These are phyloP conservation scores for Odontamblyopus lacepedii DNA, from an alignment of 2,797 vertebrate genomes.

Conservation along the genomic window DNA sequence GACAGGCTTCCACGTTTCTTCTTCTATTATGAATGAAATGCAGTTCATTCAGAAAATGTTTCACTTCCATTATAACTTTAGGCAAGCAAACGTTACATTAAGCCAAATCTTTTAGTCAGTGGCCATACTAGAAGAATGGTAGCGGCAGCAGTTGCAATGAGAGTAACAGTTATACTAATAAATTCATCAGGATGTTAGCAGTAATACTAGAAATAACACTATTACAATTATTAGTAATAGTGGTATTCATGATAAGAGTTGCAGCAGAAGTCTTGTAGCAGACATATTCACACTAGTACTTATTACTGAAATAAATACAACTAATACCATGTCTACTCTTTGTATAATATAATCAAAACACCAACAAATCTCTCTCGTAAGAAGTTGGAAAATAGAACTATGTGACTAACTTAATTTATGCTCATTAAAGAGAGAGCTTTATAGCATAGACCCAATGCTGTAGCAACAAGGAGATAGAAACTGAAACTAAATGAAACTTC, in stretches of 20 bases:
- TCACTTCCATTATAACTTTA: neutral
- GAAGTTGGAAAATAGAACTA: neutral
- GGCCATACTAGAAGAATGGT: neutral
- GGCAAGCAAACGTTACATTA: neutral
- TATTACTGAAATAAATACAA: neutral
- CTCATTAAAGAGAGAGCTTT: neutral
- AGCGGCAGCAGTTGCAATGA: neutral
- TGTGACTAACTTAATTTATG: neutral
- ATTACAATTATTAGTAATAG: neutral
- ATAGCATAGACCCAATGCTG: slow-evolving; percentile 15
- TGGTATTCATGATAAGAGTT: neutral
- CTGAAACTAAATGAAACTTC: slow-evolving; percentile 9
- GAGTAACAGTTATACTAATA: neutral
- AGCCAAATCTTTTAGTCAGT: neutral
- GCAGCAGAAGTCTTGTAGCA: neutral
- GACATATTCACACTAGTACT: neutral
- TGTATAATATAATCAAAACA: neutral
- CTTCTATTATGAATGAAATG: slow-evolving; percentile 45
- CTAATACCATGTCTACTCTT: neutral
- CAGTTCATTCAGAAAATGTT: neutral
- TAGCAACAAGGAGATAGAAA: slow-evolving; percentile 26
- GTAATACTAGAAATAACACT: neutral
- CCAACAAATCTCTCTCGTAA: neutral
- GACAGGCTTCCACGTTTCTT: slow-evolving; percentile 21
- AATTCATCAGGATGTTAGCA: neutral